Evolutionary conservation across 2,113 vertebrate species (phyloP).

Genomic region (Condylura cristata): DNA sequence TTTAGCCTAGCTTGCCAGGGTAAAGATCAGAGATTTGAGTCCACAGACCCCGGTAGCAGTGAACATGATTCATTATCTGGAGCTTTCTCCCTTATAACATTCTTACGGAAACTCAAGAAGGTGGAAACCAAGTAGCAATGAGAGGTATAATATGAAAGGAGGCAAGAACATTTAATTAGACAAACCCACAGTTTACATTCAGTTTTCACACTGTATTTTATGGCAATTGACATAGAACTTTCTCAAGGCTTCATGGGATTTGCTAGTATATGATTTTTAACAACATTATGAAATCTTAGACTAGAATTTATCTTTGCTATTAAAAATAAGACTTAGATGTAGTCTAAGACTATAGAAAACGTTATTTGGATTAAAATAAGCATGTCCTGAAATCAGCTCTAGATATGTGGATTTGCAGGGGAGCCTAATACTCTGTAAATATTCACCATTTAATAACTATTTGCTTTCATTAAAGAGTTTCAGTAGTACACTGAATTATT

Average conservation of each 20-base stretch:
- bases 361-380: background rate
- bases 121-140: background rate
- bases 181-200: background rate
- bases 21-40: background rate
- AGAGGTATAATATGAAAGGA: background rate
- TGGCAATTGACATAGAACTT: background rate
- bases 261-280: background rate
- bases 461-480: conserved; percentile 66
- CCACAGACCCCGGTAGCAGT: background rate
- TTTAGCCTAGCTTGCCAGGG: background rate
- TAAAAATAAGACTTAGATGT: conserved; percentile 47
- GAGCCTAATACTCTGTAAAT: conserved; percentile 9
- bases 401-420: conserved; percentile 23
- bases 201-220: background rate
- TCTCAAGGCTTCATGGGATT: conserved; percentile 5
- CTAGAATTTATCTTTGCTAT: background rate
- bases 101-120: background rate
- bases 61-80: background rate
- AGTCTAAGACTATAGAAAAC: conserved; percentile 19
- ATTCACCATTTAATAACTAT: conserved; percentile 33
- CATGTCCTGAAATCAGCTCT: background rate
- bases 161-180: background rate
- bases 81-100: background rate
- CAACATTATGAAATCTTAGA: conserved; percentile 42
- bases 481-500: background rate